Evolutionary conservation across 2,113 vertebrate species (phyloP), one percentile per base, ranked within the genome.

Genomic region (Scomber colias): DNA sequence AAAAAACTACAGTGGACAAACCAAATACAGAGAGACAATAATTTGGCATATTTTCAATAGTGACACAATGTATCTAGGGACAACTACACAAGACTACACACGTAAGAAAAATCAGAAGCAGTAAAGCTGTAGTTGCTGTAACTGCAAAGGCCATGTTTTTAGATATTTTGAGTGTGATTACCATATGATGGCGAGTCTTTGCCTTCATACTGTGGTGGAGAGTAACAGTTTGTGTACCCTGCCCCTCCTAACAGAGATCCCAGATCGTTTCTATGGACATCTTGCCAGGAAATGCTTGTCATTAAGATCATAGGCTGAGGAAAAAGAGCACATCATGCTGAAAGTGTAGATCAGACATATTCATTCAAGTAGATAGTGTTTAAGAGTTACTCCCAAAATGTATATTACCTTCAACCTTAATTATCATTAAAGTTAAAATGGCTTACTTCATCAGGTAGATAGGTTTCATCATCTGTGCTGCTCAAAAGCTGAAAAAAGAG

Each of bases 381-480:
- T 40, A 80, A 66, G 31, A 17, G 49, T 12, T 11, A 46, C 7
- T 49, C 45, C 11, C n/a, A 35, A 21, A 72, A 51, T 72, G 5
- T 63, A 24, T 44, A 24, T 19, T 27, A 56, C 49, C 6, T 9
- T 21, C 19, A 48, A 54, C 17, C 5, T 60, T 16, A 40, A 46
- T 53, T 19, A 62, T 46, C 45, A 15, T 7, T 40, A 7, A 40
- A 40, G 8, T 27, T 40, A 40, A 40, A 9, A 40, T 40, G 35
- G 19, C 35, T 59, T 35, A 90, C 93, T 90, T 94, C 92, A 11
- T 94, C 79, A 1, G 90, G 89, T 13, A 92, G 73, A 70, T 91
- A 91, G 10, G 83, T 92, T 69, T 95, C 93, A 1, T 95, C 92
- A 77, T 94, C 93, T 50, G 92, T 93, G 72, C 93, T 93, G 77